Percentiles rank a stretch among this genome's conserved stretches.
Evolutionary conservation across 2,888 invertebrate species (phyloP).

Genomic region (Agriopis aurantiaria): DNA sequence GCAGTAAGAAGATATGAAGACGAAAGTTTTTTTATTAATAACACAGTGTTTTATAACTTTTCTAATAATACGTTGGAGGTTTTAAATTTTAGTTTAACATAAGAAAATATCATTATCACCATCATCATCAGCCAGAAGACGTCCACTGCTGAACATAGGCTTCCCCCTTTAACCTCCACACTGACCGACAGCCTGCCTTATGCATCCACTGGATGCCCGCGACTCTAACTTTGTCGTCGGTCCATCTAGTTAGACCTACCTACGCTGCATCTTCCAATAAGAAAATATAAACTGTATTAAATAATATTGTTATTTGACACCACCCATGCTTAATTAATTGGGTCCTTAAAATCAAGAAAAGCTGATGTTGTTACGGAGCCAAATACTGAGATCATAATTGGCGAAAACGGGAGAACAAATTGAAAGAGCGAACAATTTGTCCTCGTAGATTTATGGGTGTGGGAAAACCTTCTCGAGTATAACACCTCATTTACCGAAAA

Average conservation of each 20-base stretch:
- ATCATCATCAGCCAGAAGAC: neutral
- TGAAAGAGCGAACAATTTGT: constrained; percentile 23
- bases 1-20: constrained; percentile 33
- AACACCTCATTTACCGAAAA: constrained; percentile 26
- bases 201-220: too few species aligned
- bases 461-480: constrained; percentile 17
- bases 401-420: constrained; percentile 20
- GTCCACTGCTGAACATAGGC: too few species aligned
- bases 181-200: too few species aligned
- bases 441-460: constrained; percentile 23
- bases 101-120: neutral
- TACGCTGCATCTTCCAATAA: too few species aligned
- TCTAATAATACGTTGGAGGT: constrained; percentile 38
- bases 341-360: neutral
- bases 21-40: constrained; percentile 30
- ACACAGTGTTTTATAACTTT: constrained; percentile 38
- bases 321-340: neutral
- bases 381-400: constrained; percentile 14
- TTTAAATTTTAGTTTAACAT: constrained; percentile 20
- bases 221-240: too few species aligned
- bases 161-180: too few species aligned
- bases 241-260: too few species aligned
- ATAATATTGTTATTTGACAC: too few species aligned
- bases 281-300: too few species aligned
- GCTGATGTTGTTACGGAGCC: neutral